phyloP scores from a whole-genome alignment of 2,113 vertebrate genomes.

The Cephalopholis sonnerati region DNA sequence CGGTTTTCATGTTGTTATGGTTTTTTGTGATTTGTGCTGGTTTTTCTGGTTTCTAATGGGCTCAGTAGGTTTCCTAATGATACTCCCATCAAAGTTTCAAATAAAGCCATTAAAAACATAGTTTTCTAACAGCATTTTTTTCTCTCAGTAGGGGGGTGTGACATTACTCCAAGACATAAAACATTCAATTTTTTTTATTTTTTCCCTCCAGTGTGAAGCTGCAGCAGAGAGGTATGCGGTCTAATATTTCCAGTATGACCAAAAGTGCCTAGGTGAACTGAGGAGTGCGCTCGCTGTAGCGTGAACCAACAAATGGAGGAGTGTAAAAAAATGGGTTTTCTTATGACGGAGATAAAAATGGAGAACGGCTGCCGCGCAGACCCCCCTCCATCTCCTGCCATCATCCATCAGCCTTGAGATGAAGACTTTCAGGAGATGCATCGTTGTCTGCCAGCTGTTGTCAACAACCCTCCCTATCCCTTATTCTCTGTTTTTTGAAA shows the following conservation, averaged over 20 bases:
- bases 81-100: conserved; percentile 2
- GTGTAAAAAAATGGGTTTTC: conserved; percentile 27
- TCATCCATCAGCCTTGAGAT: conserved; percentile 73
- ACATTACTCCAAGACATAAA: neutral
- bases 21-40: neutral
- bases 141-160: neutral
- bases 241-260: neutral
- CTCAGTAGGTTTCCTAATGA: conserved; percentile 23
- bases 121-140: neutral
- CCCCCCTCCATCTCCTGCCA: conserved; percentile 42
- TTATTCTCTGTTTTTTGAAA: conserved; percentile 42
- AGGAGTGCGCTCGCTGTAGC: neutral
- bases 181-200: neutral
- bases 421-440: conserved; percentile 68
- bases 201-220: neutral
- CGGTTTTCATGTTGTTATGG: neutral
- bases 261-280: conserved; percentile 5
- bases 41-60: conserved; percentile 20
- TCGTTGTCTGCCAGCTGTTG: conserved; percentile 69
- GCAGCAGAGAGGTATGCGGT: neutral
- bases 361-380: conserved; percentile 35
- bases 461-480: conserved; percentile 34
- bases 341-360: conserved; percentile 56
- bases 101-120: neutral
- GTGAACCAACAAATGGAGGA: conserved; percentile 43